Conservation (phyloP, 2,888 invertebrate species). For the Yponomeuta sedellus region DNA sequence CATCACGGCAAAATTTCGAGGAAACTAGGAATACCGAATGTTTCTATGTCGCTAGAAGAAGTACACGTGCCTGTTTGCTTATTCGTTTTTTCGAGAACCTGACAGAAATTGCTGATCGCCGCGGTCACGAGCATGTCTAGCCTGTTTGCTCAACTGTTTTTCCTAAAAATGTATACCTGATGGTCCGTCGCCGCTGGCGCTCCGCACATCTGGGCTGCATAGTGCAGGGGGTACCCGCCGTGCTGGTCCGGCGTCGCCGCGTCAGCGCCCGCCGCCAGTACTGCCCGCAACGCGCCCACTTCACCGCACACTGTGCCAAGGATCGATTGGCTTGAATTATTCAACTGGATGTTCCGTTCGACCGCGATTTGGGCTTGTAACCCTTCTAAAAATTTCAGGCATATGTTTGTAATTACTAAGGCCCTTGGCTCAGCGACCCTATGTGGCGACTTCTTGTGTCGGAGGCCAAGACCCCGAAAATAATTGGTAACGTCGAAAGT, state of each 20-base stretch:
- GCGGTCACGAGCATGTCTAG: too few relatives aligned
- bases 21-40: too few relatives aligned
- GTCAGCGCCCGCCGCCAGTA: conserved; percentile 90
- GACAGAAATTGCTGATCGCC: too few relatives aligned
- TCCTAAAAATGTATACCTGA: conserved; percentile 38
- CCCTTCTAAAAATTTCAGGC: not conserved
- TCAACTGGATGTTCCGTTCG: not conserved
- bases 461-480: too few relatives aligned
- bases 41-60: too few relatives aligned
- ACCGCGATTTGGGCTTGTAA: not conserved
- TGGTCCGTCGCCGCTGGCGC: conserved; percentile 81
- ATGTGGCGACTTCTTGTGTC: too few relatives aligned
- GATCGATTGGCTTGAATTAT: not conserved
- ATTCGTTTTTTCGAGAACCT: too few relatives aligned
- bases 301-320: conserved; percentile 89
- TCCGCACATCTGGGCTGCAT: conserved; percentile 98
- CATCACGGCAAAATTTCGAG: too few relatives aligned
- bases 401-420: too few relatives aligned
- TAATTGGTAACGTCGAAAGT: not conserved
- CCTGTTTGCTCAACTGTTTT: too few relatives aligned
- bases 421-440: too few relatives aligned
- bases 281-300: conserved; percentile 89
- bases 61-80: too few relatives aligned
- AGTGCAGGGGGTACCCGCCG: conserved; percentile 96
- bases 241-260: conserved; percentile 94